Evolutionary conservation across 2,113 vertebrate species (phyloP).

Genomic region (Oryzias celebensis): DNA sequence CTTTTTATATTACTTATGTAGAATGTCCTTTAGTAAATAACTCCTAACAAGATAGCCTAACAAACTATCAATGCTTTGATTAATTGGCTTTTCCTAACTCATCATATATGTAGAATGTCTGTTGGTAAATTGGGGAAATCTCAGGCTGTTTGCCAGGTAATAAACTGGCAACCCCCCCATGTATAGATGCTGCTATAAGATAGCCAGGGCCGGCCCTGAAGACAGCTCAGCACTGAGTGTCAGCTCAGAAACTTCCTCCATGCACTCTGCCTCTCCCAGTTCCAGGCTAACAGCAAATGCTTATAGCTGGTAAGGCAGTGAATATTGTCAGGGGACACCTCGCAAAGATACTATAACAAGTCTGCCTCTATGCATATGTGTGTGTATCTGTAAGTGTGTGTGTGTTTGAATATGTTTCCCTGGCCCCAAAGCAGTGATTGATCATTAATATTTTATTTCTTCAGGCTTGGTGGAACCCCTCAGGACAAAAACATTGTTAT

Average conservation of each 20-base stretch:
- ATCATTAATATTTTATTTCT: slow-evolving; percentile 68
- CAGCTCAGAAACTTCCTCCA: slow-evolving; percentile 8
- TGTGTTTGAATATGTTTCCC: no score
- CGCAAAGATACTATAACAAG: slow-evolving; percentile 28
- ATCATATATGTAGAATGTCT: no score
- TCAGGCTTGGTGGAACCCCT: slow-evolving; percentile 45
- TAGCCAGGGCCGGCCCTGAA: no score
- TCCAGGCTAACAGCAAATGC: slow-evolving; percentile 16
- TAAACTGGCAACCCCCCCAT: no score
- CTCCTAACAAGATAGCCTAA: no score
- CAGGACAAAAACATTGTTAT: slow-evolving; percentile 60
- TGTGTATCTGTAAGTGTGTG: background rate
- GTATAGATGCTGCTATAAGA: no score
- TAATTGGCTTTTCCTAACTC: no score
- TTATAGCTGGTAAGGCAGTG: slow-evolving; percentile 25
- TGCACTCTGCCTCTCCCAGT: slow-evolving; percentile 5
- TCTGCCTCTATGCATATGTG: slow-evolving; percentile 6
- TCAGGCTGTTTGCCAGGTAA: no score
- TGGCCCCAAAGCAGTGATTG: slow-evolving; percentile 43
- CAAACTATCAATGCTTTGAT: no score
- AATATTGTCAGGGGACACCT: slow-evolving; percentile 25
- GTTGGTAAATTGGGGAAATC: no score
- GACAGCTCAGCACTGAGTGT: background rate
- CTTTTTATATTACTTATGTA: no score
- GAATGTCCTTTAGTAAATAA: no score